Evolutionary conservation across 2,888 invertebrate genomes (phyloP), one percentile per base, ranked within the genome.

Genomic region (Invenusta paracnida): DNA sequence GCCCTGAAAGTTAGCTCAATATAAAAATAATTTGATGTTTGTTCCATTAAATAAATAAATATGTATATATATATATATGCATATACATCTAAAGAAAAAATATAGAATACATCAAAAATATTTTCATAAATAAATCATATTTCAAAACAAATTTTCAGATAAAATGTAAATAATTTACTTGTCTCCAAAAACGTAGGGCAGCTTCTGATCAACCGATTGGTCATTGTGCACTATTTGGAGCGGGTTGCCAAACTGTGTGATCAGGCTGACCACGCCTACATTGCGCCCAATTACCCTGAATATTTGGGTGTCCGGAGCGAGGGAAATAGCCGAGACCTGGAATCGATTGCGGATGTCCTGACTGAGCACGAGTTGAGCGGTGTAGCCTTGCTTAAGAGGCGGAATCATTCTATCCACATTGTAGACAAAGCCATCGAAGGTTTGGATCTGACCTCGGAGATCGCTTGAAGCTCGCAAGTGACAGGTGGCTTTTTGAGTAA

Each of bases 331-430:
- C 17, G 73, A 73, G 11, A 73, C 73, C 25, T 73, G 73, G 73
- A 73, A 73, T 5, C 73, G 73, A 73, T 73, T 25, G 27, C 73
- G 73, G 23, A 73, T 73, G 27, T 73, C 73, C 27, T 73, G 73
- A 73, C 73, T 73, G 17, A 73, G 73, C 2, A 73, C 73, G 11
- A 73, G 73, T 2, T 23, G 73, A 73, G 73, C 73, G 25, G 27
- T 25, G 73, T 73, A 73, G 2, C 73, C 73, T 23, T 5, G 73
- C 2, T 73, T 23, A 5, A 73, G 5, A 13, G 73, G 73, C 23
- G 73, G 73, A 73, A 73, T 73, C 5, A 73, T 23, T 23, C 23
- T 73, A 23, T 73, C 73, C 23, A 73, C 73, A 73, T 73, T 73
- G 73, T n/a, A 73, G 17, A 73, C 23, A 73, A 73, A 73, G 5